Percentiles rank a stretch among this genome's conserved stretches.
phyloP scores from a whole-genome alignment of 2,797 vertebrate genomes.

The Acanthis flammea region DNA sequence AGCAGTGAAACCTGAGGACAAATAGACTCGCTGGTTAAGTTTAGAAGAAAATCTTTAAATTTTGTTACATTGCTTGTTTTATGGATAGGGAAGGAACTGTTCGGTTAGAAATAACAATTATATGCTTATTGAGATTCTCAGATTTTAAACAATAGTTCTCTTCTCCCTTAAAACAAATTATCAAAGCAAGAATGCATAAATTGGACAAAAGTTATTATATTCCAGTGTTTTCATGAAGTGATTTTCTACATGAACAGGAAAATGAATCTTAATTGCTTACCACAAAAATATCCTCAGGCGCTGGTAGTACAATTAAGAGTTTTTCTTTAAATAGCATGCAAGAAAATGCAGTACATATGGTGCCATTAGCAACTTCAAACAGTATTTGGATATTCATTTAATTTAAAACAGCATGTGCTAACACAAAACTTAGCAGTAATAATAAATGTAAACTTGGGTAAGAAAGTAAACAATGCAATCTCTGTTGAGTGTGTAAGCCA shows the following conservation, averaged over 20 bases:
- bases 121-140: not conserved
- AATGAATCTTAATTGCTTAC: slow-evolving; percentile 38
- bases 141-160: not conserved
- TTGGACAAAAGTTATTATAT: slow-evolving; percentile 18
- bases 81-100: not conserved
- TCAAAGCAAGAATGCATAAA: slow-evolving; percentile 39
- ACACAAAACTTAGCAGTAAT: slow-evolving; percentile 36
- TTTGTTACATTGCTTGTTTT: not conserved
- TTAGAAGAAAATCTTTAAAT: not conserved
- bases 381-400: slow-evolving; percentile 40
- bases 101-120: not conserved
- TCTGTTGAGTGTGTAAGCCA: not conserved
- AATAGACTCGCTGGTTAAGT: not conserved
- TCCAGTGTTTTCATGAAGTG: slow-evolving; percentile 15
- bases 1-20: not conserved
- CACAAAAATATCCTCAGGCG: slow-evolving; percentile 34
- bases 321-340: slow-evolving; percentile 48
- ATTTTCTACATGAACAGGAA: slow-evolving; percentile 39
- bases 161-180: not conserved
- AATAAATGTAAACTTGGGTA: slow-evolving; percentile 37
- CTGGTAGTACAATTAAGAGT: slow-evolving; percentile 24
- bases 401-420: slow-evolving; percentile 25
- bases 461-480: slow-evolving; percentile 33
- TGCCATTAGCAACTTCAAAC: slow-evolving; percentile 43
- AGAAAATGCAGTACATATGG: slow-evolving; percentile 40